These are phyloP conservation scores for Drosophila engyochracea DNA, from an alignment of 2,888 invertebrate genomes.

Conservation along the genomic window DNA sequence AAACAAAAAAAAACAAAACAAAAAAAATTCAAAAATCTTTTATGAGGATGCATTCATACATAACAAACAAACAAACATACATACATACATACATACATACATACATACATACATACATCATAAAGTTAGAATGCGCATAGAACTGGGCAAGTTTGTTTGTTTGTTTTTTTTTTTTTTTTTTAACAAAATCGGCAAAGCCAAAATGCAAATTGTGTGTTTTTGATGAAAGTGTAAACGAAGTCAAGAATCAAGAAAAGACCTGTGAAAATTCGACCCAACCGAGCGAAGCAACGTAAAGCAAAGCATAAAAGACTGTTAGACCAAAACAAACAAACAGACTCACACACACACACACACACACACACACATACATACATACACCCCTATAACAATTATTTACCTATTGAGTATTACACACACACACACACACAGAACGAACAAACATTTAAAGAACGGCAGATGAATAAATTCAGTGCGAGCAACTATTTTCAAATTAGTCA, in stretches of 20 bases:
- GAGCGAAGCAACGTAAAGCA: slow-evolving; percentile 41
- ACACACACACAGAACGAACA: slow-evolving; percentile 14
- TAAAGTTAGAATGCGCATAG: slow-evolving; percentile 22
- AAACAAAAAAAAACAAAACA: not conserved
- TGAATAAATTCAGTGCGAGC: slow-evolving; percentile 4
- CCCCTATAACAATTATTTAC: slow-evolving; percentile 30
- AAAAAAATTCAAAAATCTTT: slow-evolving; percentile 48
- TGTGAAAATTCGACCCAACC: slow-evolving; percentile 50
- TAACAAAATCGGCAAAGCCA: slow-evolving; percentile 48
- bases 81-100: slow-evolving; percentile 4
- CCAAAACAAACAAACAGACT: slow-evolving; percentile 26
- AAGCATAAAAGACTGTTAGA: slow-evolving; percentile 64
- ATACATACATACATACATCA: slow-evolving; percentile 6
- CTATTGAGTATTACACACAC: slow-evolving; percentile 50
- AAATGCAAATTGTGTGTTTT: slow-evolving; percentile 18
- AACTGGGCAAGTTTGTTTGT: slow-evolving; percentile 12
- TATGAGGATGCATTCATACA: slow-evolving; percentile 29
- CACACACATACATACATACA: not conserved
- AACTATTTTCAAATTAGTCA: slow-evolving; percentile 3
- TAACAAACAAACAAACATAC: not conserved
- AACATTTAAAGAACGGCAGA: not conserved
- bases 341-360: slow-evolving; percentile 19
- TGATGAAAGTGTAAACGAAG: slow-evolving; percentile 13
- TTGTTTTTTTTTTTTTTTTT: slow-evolving; percentile 28
- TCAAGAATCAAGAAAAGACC: slow-evolving; percentile 22